These are phyloP conservation scores for Spheniscus mendiculus DNA, from an alignment of 2,113 vertebrate genomes.

Conservation along the genomic window DNA sequence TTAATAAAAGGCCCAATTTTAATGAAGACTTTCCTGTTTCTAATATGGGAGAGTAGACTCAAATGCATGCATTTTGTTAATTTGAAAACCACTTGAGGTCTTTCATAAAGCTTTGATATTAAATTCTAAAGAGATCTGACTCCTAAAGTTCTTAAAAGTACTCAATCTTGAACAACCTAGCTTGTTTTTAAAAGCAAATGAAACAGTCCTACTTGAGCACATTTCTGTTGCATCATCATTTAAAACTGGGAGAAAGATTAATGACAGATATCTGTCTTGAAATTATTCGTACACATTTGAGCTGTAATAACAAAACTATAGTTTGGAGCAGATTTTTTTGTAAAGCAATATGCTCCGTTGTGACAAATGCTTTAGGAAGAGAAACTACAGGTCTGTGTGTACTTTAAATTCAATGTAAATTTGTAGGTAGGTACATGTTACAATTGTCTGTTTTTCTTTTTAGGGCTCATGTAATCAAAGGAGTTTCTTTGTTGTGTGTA, in stretches of 20 bases:
- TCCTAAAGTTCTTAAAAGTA: neutral
- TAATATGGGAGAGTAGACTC: neutral
- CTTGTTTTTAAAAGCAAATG: neutral
- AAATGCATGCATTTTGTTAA: neutral
- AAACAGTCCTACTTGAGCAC: neutral
- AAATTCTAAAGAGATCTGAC: neutral
- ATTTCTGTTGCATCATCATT: neutral
- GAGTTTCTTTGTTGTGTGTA: conserved; percentile 77
- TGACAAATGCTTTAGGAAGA: neutral
- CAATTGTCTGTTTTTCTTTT: conserved; percentile 79
- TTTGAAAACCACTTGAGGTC: neutral
- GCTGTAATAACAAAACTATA: neutral
- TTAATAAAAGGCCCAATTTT: neutral
- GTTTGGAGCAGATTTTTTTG: neutral
- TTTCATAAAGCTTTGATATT: neutral
- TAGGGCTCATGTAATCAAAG: conserved; percentile 80
- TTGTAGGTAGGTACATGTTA: conserved; percentile 59
- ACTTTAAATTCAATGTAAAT: conserved; percentile 44
- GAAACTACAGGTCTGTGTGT: conserved; percentile 22
- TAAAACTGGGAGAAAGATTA: neutral
- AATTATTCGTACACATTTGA: neutral
- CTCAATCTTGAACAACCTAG: neutral
- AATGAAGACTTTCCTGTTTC: neutral
- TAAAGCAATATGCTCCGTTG: neutral
- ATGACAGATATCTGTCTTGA: neutral